Base-by-base conservation (phyloP, 2,113 vertebrate genomes). In the Corydoras maculifer region DNA sequence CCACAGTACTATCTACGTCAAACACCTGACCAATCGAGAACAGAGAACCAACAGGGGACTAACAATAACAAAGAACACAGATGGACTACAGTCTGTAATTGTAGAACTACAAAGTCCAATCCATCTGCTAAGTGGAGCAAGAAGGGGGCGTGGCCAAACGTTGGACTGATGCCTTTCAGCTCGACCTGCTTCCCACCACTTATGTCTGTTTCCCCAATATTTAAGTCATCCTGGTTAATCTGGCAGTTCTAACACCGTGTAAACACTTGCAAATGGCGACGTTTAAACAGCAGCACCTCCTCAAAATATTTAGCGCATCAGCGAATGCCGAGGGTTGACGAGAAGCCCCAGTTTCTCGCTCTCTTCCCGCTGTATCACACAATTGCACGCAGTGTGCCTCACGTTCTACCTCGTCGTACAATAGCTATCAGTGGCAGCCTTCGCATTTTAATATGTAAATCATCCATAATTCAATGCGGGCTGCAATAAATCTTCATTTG, bases 401-500 rank as follows among this genome's bases (percentile, higher is more conserved):
- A 5, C 55, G 48, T 43, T 60, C 54, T 43, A 43, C 54, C 55
- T 60, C 60, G 55, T 25, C 15, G 43, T 66, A 58, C 32, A 76
- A 51, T 62, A 55, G 18, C 18, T 66, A 51, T 35, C 60, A 54
- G 73, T 75, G 74, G 77, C 78, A 80, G 68, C 58, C 74, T 72
- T 53, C 83, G 63, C 63, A 29, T 76, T 81, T 77, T 32, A 61
- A 78, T 83, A 84, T 86, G 84, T 82, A 86, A 87, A 86, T 88
- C 76, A 81, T 81, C 72, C 79, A 75, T 83, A 83, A 87, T 88
- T 82, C 79, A 79, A 83, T 76, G 79, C 62, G 11, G 48, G 65
- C 62, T 73, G 72, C 74, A 77, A 85, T 87, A 84, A 85, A 86
- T 89, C 88, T 88, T 88, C 82, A 89, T 88, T 88, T 86, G 75